Evolutionary conservation across 2,888 invertebrate genomes (phyloP), one percentile per base, ranked within the genome.

Genomic region (Catocala fraxini): DNA sequence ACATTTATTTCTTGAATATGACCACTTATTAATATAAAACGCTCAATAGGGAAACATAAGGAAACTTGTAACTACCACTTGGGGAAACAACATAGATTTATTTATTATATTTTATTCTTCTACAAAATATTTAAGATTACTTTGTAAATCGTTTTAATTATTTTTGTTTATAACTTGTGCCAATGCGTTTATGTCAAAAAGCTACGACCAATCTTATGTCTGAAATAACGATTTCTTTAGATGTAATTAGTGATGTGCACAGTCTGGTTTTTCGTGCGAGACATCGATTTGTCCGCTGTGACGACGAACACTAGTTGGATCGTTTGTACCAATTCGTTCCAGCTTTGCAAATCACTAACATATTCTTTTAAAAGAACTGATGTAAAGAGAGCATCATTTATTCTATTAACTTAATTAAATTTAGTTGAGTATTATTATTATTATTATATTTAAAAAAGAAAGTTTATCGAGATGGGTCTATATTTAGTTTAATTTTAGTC

Each of bases 371-470:
- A 83, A 86, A 85, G 85, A 84, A 88, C 84, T 87, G 86, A 89
- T 84, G 82, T 88, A 84, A 81, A 80, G 67, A 83, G 77, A 81
- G 70, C 83, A 84, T 88, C 82, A 82, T 81, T 25, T 80, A 76
- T 81, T 79, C 69, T 84, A 80, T 75, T 84, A 83, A 78, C 75
- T 75, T 78, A 84, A 84, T 84, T 83, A 85, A 88, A 88, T 87
- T 89, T 89, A 89, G 88, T 91, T 89, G 89, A 87, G 88, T 89
- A 89, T 90, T 89, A 84, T 80, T 77, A 75, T 80, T 77, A 75
- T 66, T 68, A 80, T 83, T 10, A 42, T 42, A 42, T 42, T 71
- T 45, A 63, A 13, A 59, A 85, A 81, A 81, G 68, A 75, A 83
- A 75, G 75, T 77, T 81, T 86, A 82, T 79, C 77, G 72, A 83